phyloP scores from a whole-genome alignment of 2,797 vertebrate species.

The Chromis chromis region DNA sequence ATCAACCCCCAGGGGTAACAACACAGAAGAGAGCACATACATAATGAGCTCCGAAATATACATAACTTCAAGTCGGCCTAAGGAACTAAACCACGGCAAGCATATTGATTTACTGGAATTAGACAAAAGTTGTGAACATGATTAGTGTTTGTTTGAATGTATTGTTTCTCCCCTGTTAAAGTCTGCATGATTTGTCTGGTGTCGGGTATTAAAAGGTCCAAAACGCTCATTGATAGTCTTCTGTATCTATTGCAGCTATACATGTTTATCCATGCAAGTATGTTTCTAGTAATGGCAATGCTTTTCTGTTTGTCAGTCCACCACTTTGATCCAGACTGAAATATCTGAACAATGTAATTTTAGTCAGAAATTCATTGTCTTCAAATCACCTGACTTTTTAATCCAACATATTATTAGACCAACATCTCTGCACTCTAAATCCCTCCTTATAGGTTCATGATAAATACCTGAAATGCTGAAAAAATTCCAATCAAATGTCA shows the following conservation, averaged over 20 bases:
- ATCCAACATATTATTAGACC: not conserved
- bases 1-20: slow-evolving; percentile 40
- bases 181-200: not conserved
- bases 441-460: too few relatives aligned
- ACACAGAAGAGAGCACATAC: slow-evolving; percentile 38
- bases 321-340: not conserved
- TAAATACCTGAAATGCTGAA: too few relatives aligned
- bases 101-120: slow-evolving; percentile 22
- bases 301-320: not conserved
- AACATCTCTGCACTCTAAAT: too few relatives aligned
- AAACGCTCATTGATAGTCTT: not conserved
- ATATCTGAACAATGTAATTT: not conserved
- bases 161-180: not conserved
- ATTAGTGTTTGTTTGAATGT: slow-evolving; percentile 14
- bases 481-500: too few relatives aligned
- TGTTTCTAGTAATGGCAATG: not conserved
- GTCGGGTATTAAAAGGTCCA: not conserved
- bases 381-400: not conserved
- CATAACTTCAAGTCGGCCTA: slow-evolving; percentile 28
- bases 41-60: slow-evolving; percentile 52
- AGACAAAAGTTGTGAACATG: not conserved
- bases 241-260: not conserved
- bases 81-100: slow-evolving; percentile 27
- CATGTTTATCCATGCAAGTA: not conserved
- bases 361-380: not conserved